phyloP scores from a whole-genome alignment of 2,113 vertebrate genomes.

The Neotoma lepida region DNA sequence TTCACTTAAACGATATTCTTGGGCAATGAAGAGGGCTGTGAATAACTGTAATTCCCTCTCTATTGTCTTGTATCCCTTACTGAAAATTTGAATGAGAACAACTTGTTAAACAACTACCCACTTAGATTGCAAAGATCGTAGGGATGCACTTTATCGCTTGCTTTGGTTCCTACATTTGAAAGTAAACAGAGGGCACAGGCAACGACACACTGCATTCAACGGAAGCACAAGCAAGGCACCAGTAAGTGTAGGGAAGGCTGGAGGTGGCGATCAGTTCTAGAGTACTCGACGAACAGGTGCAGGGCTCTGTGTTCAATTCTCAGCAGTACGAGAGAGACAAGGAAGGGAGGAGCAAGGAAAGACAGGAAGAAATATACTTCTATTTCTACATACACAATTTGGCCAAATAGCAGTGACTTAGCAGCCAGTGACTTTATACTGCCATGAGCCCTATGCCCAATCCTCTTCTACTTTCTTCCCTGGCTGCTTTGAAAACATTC shows the following conservation, averaged over 20 bases:
- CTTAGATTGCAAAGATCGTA: background rate
- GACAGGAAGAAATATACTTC: background rate
- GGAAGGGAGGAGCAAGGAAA: background rate
- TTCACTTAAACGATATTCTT: background rate
- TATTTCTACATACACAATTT: background rate
- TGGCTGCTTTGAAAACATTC: background rate
- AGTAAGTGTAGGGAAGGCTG: background rate
- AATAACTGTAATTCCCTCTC: background rate
- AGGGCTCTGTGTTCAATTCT: background rate
- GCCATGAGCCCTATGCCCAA: rapidly evolving
- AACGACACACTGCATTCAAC: background rate
- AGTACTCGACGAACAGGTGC: too few species aligned
- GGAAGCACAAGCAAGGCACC: background rate
- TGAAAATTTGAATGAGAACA: constrained; percentile 32
- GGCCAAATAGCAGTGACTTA: background rate
- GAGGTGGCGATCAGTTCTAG: background rate
- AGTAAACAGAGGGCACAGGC: background rate
- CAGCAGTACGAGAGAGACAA: background rate
- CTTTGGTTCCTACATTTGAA: constrained; percentile 25
- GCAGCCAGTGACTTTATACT: background rate
- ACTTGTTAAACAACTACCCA: background rate
- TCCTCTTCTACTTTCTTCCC: background rate
- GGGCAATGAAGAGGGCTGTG: background rate
- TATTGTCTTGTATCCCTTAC: background rate
- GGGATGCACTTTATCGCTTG: background rate